These are phyloP conservation scores for Chrysolina oricalcia DNA, from an alignment of 2,888 invertebrate genomes.

Conservation along the genomic window DNA sequence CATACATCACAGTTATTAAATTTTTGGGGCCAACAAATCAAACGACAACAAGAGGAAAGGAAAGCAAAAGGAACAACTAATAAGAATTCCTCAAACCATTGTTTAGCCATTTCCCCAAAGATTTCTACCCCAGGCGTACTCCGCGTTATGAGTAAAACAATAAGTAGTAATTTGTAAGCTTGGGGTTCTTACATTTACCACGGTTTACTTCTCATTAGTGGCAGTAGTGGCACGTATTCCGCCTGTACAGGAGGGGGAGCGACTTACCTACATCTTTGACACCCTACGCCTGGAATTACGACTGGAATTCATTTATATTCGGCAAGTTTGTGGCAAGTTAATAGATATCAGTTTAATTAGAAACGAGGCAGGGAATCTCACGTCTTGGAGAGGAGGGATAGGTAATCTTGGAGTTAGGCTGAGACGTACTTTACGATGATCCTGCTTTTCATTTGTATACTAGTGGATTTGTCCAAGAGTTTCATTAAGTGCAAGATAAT, in stretches of 20 bases:
- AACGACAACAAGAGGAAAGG: background rate
- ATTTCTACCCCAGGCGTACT: constrained; percentile 20
- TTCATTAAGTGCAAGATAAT: too few relatives aligned
- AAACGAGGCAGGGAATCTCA: constrained; percentile 45
- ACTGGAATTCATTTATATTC: constrained; percentile 59
- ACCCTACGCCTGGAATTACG: constrained; percentile 48
- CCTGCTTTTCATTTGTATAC: background rate
- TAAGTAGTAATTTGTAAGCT: constrained; percentile 52
- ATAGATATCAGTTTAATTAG: constrained; percentile 68
- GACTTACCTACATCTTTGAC: constrained; percentile 52
- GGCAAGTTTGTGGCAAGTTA: constrained; percentile 62
- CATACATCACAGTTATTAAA: constrained; percentile 29
- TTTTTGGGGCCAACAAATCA: constrained; percentile 15
- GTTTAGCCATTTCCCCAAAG: constrained; percentile 8
- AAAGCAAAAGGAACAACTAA: constrained; percentile 18
- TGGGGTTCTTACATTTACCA: constrained; percentile 44
- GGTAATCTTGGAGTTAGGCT: constrained; percentile 27
- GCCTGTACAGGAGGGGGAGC: background rate
- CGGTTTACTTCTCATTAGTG: constrained; percentile 57
- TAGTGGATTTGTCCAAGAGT: background rate
- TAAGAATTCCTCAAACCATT: constrained; percentile 6
- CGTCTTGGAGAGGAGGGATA: constrained; percentile 35
- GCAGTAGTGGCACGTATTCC: constrained; percentile 52
- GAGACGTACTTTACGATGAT: constrained; percentile 27
- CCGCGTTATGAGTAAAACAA: constrained; percentile 40